phyloP scores from a whole-genome alignment of 2,888 invertebrate species.

The Meloe dianella region DNA sequence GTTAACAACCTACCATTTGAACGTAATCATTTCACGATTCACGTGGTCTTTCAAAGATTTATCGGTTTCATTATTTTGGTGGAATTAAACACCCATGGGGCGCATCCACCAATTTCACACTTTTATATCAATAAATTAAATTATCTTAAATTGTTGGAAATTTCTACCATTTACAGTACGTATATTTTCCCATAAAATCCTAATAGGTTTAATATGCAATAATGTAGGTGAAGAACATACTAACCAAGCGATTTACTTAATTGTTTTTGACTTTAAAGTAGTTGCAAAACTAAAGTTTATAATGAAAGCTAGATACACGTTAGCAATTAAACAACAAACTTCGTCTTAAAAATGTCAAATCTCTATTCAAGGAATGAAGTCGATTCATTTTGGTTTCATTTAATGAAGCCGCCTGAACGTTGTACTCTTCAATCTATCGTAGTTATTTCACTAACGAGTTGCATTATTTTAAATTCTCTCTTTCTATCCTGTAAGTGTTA shows the following conservation, averaged over 20 bases:
- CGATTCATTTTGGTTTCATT: neutral
- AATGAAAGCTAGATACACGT: neutral
- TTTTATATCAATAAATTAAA: neutral
- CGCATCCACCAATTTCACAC: neutral
- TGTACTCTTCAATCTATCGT: neutral
- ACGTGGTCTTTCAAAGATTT: too few relatives aligned
- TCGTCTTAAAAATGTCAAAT: neutral
- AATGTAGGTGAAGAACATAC: neutral
- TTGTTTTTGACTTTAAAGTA: neutral
- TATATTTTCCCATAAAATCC: neutral
- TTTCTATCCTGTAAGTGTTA: neutral
- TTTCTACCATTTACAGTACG: neutral
- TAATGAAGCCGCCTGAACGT: neutral
- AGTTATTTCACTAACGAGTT: conserved; percentile 14
- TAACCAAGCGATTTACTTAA: neutral
- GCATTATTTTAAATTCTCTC: conserved; percentile 11
- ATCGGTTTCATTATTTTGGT: neutral
- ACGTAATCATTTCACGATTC: neutral
- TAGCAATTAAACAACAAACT: neutral
- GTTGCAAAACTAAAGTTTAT: conserved; percentile 1
- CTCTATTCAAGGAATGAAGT: neutral
- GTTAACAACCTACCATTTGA: neutral
- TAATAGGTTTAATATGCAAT: neutral
- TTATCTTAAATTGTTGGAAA: neutral
- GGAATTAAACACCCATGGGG: neutral